phyloP scores from a whole-genome alignment of 2,888 invertebrate species.

The Macropis europaea region DNA sequence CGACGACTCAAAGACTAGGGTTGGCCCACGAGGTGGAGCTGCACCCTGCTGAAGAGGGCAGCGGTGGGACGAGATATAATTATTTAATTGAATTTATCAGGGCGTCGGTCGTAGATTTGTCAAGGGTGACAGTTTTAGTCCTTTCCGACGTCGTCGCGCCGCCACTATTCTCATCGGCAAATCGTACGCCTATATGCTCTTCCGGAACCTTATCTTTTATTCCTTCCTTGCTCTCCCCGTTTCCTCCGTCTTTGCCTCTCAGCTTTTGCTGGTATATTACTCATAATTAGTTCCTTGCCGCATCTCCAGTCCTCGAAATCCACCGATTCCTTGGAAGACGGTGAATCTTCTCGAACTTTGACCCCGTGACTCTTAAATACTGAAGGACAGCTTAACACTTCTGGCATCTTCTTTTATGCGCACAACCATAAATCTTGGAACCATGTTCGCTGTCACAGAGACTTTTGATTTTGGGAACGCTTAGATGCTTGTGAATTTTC shows the following conservation, averaged over 20 bases:
- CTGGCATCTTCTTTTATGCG: background rate
- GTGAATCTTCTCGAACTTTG: background rate
- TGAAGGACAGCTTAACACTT: background rate
- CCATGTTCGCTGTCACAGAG: background rate
- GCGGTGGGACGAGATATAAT: conserved; percentile 67
- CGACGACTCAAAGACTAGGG: conserved; percentile 31
- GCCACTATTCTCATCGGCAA: conserved; percentile 14
- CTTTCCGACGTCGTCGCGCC: conserved; percentile 53
- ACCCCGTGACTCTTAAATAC: background rate
- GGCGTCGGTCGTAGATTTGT: conserved; percentile 69
- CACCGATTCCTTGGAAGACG: background rate
- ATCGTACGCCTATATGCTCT: conserved; percentile 33
- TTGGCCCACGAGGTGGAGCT: conserved; percentile 23
- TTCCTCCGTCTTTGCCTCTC: background rate
- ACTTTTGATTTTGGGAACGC: background rate
- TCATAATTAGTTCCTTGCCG: conserved; percentile 34
- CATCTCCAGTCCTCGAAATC: background rate
- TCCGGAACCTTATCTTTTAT: conserved; percentile 5
- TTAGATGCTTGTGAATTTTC: background rate
- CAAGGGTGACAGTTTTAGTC: conserved; percentile 69
- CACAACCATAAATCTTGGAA: background rate
- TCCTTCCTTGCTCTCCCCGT: background rate
- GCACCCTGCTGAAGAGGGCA: conserved; percentile 9
- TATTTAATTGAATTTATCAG: conserved; percentile 78
- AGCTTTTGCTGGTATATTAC: conserved; percentile 28